These are phyloP conservation scores for Tragelaphus buxtoni DNA, from an alignment of 2,113 vertebrate species.

Conservation along the genomic window DNA sequence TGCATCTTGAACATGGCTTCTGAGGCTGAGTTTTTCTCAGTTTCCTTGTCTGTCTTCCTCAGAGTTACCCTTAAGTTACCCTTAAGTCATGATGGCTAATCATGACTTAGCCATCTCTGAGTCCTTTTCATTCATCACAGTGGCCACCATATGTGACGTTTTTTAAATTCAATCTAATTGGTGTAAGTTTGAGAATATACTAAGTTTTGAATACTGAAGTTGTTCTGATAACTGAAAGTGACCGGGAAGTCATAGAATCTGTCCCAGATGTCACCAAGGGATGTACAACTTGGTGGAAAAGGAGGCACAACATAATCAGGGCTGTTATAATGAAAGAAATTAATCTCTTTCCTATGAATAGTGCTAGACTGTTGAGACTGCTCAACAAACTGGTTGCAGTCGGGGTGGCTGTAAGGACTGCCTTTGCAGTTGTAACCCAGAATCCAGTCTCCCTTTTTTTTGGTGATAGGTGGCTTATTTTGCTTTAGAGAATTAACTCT, in stretches of 20 bases:
- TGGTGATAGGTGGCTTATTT: neutral
- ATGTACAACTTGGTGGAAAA: neutral
- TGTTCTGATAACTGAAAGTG: neutral
- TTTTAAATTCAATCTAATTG: neutral
- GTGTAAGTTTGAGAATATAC: neutral
- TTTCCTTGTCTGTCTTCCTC: neutral
- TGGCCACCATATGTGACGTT: neutral
- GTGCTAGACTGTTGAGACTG: neutral
- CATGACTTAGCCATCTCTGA: neutral
- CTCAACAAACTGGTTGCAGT: neutral
- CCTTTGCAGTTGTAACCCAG: too few relatives aligned
- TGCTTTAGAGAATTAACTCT: neutral
- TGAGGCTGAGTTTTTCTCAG: fast-evolving
- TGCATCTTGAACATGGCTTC: neutral
- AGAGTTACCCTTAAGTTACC: neutral
- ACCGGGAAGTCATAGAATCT: neutral
- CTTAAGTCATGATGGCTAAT: neutral
- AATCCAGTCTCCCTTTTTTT: neutral
- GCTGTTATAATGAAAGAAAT: neutral
- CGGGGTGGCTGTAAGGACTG: fast-evolving
- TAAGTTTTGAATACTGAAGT: neutral
- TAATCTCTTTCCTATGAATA: neutral
- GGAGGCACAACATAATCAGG: neutral
- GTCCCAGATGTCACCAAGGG: neutral
- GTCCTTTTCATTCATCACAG: neutral